Conservation (phyloP, 2,888 invertebrate species). For the Boloria selene region DNA sequence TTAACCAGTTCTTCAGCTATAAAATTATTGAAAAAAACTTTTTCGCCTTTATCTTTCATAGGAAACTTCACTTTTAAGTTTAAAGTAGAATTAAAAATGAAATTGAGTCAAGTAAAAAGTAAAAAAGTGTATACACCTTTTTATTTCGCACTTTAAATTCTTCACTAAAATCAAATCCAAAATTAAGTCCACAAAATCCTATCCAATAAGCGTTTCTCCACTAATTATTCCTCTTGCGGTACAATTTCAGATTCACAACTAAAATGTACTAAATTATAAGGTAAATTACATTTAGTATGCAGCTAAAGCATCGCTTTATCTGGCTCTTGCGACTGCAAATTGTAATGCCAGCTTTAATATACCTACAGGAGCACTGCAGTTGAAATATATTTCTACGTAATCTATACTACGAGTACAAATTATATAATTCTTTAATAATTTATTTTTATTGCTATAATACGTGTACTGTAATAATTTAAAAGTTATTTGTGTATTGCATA, state of each 20-base stretch:
- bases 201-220: constrained; percentile 15
- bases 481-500: no score
- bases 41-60: no score
- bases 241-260: constrained; percentile 29
- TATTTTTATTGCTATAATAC: neutral
- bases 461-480: no score
- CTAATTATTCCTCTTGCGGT: constrained; percentile 24
- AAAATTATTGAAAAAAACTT: no score
- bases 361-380: constrained; percentile 33
- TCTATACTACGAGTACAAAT: constrained; percentile 16
- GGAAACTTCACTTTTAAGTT: no score
- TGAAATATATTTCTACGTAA: constrained; percentile 32
- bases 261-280: constrained; percentile 36
- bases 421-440: neutral
- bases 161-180: constrained; percentile 22
- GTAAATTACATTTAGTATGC: constrained; percentile 39
- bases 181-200: constrained; percentile 1
- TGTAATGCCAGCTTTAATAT: constrained; percentile 32
- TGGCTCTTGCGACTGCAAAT: constrained; percentile 35
- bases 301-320: constrained; percentile 35
- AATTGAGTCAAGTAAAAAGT: no score
- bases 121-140: no score
- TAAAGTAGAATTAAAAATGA: no score
- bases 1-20: no score
- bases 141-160: constrained; percentile 14